Percentiles rank a stretch among this genome's conserved stretches.
Evolutionary conservation across 2,113 vertebrate species (phyloP).

Genomic region (Corydoras sp.): DNA sequence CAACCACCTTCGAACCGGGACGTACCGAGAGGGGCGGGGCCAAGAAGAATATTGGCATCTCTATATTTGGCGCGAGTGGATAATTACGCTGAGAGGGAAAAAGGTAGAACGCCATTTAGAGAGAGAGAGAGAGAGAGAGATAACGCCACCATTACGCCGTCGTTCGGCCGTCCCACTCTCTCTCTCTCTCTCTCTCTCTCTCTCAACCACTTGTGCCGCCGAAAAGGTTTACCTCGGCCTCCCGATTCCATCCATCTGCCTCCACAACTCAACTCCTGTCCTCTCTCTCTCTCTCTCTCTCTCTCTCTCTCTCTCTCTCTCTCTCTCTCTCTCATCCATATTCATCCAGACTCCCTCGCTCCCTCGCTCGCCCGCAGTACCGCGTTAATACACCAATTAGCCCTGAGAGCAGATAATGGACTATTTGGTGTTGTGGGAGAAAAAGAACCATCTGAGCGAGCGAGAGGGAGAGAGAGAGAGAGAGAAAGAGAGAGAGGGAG

Average conservation of each 20-base stretch:
- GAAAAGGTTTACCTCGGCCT: conserved; percentile 74
- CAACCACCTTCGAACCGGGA: no score
- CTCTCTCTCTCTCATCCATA: conserved; percentile 46
- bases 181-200: conserved; percentile 40
- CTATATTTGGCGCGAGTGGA: no score
- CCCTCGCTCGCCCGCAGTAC: conserved; percentile 67
- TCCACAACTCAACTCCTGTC: background rate
- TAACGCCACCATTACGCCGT: no score
- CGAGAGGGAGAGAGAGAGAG: no score
- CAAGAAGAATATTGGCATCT: no score
- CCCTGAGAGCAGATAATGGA: conserved; percentile 75
- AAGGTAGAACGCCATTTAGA: no score
- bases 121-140: no score
- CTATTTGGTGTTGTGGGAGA: conserved; percentile 64
- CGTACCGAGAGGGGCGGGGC: no score
- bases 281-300: background rate
- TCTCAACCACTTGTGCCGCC: conserved; percentile 70
- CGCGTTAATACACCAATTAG: conserved; percentile 75
- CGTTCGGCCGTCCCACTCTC: no score
- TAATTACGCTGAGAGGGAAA: no score
- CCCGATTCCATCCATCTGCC: conserved; percentile 18
- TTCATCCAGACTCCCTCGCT: conserved; percentile 32
- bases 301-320: conserved; percentile 39
- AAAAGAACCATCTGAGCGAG: conserved; percentile 5
- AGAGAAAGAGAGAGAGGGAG: conserved; percentile 44